Conservation (phyloP, 2,797 vertebrate genomes). For the Melanotaenia boesemani region DNA sequence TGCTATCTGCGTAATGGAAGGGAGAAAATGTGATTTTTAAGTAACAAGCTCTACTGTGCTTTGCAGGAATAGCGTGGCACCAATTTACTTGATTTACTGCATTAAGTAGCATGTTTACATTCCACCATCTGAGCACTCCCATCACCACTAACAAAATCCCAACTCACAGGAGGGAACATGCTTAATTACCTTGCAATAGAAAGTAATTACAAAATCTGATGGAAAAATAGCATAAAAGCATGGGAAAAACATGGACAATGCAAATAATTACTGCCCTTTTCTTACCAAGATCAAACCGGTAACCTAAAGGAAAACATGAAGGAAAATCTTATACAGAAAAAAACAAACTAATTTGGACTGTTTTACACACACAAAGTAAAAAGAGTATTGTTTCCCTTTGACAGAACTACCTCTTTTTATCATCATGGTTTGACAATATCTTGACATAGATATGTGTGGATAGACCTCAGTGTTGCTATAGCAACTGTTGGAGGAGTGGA, state of each 20-base stretch:
- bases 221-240: background rate
- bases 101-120: slow-evolving; percentile 6
- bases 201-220: background rate
- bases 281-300: background rate
- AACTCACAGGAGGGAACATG: background rate
- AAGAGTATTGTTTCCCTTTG: slow-evolving; percentile 4
- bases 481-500: slow-evolving; percentile 73
- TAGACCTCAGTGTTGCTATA: slow-evolving; percentile 77
- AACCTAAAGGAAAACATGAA: background rate
- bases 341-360: background rate
- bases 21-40: slow-evolving; percentile 1
- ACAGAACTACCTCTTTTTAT: slow-evolving; percentile 30
- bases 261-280: background rate
- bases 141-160: background rate
- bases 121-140: background rate
- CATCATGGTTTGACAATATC: slow-evolving; percentile 39
- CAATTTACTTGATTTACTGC: background rate
- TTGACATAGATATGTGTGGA: slow-evolving; percentile 50
- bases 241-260: background rate
- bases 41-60: background rate
- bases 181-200: background rate
- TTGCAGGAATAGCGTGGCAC: background rate
- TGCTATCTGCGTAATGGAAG: slow-evolving; percentile 83
- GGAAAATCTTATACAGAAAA: background rate
- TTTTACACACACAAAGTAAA: background rate